Base-by-base conservation (phyloP, 2,888 invertebrate genomes). In the Branchipolynoe longqiensis region DNA sequence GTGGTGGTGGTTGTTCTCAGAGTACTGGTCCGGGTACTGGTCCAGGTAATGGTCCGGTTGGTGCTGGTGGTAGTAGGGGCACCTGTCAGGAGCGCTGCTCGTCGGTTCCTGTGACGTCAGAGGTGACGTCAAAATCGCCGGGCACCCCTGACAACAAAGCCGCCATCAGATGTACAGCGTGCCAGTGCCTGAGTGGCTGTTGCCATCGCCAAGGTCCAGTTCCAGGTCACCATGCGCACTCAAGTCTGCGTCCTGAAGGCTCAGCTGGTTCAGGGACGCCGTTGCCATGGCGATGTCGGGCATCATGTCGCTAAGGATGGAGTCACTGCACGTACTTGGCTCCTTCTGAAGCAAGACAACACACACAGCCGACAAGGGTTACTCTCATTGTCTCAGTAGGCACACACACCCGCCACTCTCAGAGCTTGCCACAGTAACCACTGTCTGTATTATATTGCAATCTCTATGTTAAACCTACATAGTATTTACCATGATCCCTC, bases 261-360 rank as follows among this genome's bases (percentile, higher is more conserved):
- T 96, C 92, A 96, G 95, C 93, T 95, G 96, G 6, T 95, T 96
- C 92, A 95, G 95, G 88, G 95, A 96, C 88, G 96, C 96, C 85
- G 96, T 97, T 91, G 97, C 97, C 97, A 97, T 97, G 87, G 94
- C 94, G 81, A 94, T 93, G 94, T 98, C 98, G 0, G 98, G 98
- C 96, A 98, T 97, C 91, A 96, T 96, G 88, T 97, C 97, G 33
- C 96, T 96, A 87, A 96, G 94, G 90, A 96, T 96, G 90, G 97
- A 96, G 64, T 86, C 86, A 69, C 82, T 85, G 59, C 82, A 85
- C 4, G 73, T 69, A 36, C 85, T 84, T 4, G 62, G 78, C 58
- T 86, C 87, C 87, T 87, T 87, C 87, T 87, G 85, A 8, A 84
- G 56, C 8, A 4, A 22, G 38, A n/a, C 8, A 8, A 48, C 48